These are phyloP conservation scores for Nephrotoma flavescens DNA, from an alignment of 2,888 invertebrate species.

Conservation along the genomic window DNA sequence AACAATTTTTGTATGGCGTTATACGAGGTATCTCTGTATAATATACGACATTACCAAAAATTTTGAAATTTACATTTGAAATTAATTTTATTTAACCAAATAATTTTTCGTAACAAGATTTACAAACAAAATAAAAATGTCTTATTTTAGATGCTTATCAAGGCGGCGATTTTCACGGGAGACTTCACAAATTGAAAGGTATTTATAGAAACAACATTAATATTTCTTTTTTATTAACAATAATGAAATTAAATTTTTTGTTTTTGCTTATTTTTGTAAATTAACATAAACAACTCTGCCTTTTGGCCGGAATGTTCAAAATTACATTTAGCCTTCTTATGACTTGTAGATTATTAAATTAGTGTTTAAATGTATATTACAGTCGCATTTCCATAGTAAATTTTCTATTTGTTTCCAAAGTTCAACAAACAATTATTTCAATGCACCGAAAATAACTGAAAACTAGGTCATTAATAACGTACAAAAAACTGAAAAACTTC, in stretches of 20 bases:
- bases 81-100: background rate
- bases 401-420: background rate
- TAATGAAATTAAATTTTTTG: background rate
- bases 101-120: background rate
- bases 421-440: background rate
- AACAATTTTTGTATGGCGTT: no score
- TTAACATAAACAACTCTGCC: background rate
- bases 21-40: no score
- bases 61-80: background rate
- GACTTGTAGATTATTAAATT: background rate
- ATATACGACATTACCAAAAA: no score
- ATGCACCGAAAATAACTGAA: background rate
- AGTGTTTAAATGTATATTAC: no score
- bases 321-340: background rate
- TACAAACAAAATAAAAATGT: background rate
- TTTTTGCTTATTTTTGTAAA: background rate
- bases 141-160: background rate
- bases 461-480: background rate
- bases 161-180: background rate
- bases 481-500: background rate
- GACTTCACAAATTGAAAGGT: background rate
- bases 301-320: background rate
- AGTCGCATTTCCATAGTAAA: background rate
- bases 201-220: background rate
- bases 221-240: background rate